Evolutionary conservation across 2,888 invertebrate genomes (phyloP), one percentile per base, ranked within the genome.

Genomic region (Himalopsyche japonica): DNA sequence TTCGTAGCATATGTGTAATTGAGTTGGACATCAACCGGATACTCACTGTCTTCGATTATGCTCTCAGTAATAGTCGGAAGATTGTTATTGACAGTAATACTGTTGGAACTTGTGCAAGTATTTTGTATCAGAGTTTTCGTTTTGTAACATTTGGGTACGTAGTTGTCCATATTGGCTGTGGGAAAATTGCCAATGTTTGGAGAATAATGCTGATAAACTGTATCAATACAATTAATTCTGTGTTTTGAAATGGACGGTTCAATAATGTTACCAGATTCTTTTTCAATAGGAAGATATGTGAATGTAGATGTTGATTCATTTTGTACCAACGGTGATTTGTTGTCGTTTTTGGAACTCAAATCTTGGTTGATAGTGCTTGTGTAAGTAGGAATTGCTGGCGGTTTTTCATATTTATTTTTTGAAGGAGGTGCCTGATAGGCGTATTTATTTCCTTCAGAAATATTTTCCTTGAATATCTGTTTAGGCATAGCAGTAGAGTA

Each of bases 41-140:
- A 86, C 47, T 87, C 87, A 1, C 43, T 78, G 12, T 87, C 87
- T 34, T 87, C 87, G 20, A 87, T 78, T 6, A 85, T 49, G 37
- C 85, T 86, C 57, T 87, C 87, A 7, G 86, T 84, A 24, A 87
- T 87, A 15, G 87, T 86, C 10, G 87, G 87, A 24, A 87, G 82
- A 79, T 85, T 87, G 27, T 83, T 80, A 30, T 82, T 84, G 81
- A 57, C 81, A 76, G 37, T 49, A 15, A 30, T 47, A n/a, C n/a
- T n/a, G 79, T 82, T 85, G 47, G 79, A 82, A 30, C 37, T 49
- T 2, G 79, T 49, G 43, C 79, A 77, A 18, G 76, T 37, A 34
- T 82, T 84, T 24, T 79, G 79, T 49, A 84, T 37, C 8, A 82
- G 81, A 24, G 82, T 84, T 77, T 82, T 70, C 32, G 83, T 80